Evolutionary conservation across 2,888 invertebrate species (phyloP).

Genomic region (Acanthosoma haemorrhoidale): DNA sequence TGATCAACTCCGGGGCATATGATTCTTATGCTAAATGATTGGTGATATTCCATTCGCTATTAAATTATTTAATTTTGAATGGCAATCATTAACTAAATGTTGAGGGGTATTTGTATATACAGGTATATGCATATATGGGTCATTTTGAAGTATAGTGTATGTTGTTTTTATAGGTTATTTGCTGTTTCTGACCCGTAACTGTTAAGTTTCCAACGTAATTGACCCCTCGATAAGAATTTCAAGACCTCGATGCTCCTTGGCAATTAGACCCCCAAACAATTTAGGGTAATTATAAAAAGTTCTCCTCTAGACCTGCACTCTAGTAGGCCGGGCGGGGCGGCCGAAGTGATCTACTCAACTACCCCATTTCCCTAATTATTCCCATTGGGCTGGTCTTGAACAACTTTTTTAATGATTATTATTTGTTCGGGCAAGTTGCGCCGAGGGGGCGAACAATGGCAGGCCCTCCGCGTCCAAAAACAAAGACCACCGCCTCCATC

Average conservation of each 20-base stretch:
- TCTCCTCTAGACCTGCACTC: background rate
- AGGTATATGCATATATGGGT: no score
- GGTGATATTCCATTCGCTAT: no score
- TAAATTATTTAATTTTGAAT: no score
- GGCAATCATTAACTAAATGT: no score
- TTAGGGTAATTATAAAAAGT: conserved; percentile 5
- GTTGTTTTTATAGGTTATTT: no score
- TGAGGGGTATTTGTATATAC: no score
- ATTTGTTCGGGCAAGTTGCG: conserved; percentile 15
- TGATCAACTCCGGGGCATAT: no score
- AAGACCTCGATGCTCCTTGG: background rate
- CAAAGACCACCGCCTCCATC: background rate
- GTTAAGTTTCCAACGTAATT: no score
- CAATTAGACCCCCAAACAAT: conserved; percentile 4
- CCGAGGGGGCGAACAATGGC: conserved; percentile 13
- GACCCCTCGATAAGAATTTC: conserved; percentile 3
- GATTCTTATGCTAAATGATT: no score
- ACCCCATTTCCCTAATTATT: conserved; percentile 25
- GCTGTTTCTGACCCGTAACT: no score
- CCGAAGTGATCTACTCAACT: conserved; percentile 3
- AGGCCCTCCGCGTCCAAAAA: conserved; percentile 4
- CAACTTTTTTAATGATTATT: conserved; percentile 26
- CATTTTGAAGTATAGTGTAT: no score
- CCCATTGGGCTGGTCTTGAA: conserved; percentile 1
- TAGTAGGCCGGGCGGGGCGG: no score